Percentiles rank a stretch among this genome's conserved stretches.
phyloP scores from a whole-genome alignment of 1,140 invertebrate genomes.

The Chionoecetes opilio region DNA sequence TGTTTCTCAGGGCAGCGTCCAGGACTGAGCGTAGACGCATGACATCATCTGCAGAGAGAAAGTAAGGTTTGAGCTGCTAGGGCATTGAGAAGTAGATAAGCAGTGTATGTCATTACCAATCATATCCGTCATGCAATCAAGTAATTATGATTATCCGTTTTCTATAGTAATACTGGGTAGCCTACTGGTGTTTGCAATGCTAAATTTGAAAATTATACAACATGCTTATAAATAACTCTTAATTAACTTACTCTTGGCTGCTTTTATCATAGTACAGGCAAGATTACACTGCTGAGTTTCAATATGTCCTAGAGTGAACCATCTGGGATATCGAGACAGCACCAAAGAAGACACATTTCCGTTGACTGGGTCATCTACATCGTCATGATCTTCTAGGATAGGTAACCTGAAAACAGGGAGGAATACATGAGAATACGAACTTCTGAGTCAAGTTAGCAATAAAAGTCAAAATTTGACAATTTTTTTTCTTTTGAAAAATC shows the following conservation, averaged over 20 bases:
- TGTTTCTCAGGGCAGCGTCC: slow-evolving; percentile 90
- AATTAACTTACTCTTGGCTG: slow-evolving; percentile 87
- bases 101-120: neutral
- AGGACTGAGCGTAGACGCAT: slow-evolving; percentile 89
- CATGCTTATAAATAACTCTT: neutral
- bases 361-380: slow-evolving; percentile 85
- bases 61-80: neutral
- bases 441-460: too few species aligned
- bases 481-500: too few species aligned
- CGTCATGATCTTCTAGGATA: slow-evolving; percentile 91
- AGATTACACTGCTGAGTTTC: slow-evolving; percentile 92
- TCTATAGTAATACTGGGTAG: too few species aligned
- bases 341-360: slow-evolving; percentile 84
- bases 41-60: slow-evolving; percentile 86
- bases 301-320: slow-evolving; percentile 90
- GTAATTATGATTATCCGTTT: neutral
- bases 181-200: too few species aligned
- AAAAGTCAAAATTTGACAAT: too few species aligned
- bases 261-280: slow-evolving; percentile 91
- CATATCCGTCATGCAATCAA: neutral
- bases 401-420: slow-evolving; percentile 86
- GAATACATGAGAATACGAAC: neutral
- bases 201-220: neutral
- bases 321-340: slow-evolving; percentile 87
- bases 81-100: neutral